Evolutionary conservation across 2,888 invertebrate species (phyloP).

Genomic region (Brachylomia viminalis): DNA sequence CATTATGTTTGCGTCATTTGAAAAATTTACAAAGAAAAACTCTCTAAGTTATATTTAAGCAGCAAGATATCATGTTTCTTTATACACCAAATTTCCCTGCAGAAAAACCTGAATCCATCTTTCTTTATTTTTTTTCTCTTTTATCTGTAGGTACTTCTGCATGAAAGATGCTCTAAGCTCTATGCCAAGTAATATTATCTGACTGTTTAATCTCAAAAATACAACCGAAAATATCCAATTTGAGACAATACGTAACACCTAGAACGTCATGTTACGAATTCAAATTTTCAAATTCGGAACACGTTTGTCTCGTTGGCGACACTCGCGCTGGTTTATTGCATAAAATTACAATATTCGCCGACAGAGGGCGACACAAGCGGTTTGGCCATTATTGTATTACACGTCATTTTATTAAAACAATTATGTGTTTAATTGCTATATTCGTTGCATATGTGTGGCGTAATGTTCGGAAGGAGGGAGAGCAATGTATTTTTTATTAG

Average conservation of each 20-base stretch:
- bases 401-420: slow-evolving; percentile 61
- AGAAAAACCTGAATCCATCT: background rate
- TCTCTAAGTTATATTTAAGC: background rate
- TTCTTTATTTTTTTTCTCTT: background rate
- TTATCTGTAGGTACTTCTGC: background rate
- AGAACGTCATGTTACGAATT: slow-evolving; percentile 74
- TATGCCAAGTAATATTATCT: background rate
- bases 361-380: slow-evolving; percentile 58
- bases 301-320: slow-evolving; percentile 81
- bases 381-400: slow-evolving; percentile 54
- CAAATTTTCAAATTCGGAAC: slow-evolving; percentile 82
- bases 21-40: background rate
- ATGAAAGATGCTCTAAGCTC: background rate
- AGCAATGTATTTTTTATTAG: background rate
- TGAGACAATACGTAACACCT: slow-evolving; percentile 34
- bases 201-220: background rate
- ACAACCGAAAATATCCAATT: slow-evolving; percentile 27
- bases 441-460: slow-evolving; percentile 24
- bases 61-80: background rate
- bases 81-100: no score
- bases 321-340: slow-evolving; percentile 80
- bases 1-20: background rate
- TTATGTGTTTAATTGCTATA: slow-evolving; percentile 66
- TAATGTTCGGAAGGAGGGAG: background rate
- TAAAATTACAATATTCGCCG: slow-evolving; percentile 84